These are phyloP conservation scores for Carcina quercana DNA, from an alignment of 2,888 invertebrate species.

Conservation along the genomic window DNA sequence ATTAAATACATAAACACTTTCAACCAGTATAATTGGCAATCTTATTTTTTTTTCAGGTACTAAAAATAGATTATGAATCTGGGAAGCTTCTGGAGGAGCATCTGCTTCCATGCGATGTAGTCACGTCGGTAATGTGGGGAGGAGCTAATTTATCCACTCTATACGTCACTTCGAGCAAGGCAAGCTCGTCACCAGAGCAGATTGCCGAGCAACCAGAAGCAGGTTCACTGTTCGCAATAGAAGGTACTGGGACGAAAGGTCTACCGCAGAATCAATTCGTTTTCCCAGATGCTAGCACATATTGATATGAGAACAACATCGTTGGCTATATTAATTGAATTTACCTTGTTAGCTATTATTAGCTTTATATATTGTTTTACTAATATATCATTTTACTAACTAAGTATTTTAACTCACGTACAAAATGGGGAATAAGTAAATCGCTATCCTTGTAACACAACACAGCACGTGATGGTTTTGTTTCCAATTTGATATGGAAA, in stretches of 20 bases:
- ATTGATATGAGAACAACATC: too few species aligned
- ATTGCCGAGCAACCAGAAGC: slow-evolving; percentile 62
- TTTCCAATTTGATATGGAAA: too few species aligned
- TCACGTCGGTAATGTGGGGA: slow-evolving; percentile 82
- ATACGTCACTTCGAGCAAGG: slow-evolving; percentile 77
- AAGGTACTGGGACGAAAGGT: slow-evolving; percentile 62
- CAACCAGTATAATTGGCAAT: too few species aligned
- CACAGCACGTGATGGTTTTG: too few species aligned
- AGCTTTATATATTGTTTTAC: too few species aligned
- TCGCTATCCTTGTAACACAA: too few species aligned
- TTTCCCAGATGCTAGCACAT: slow-evolving; percentile 48
- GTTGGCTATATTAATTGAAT: too few species aligned
- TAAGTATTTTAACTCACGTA: too few species aligned
- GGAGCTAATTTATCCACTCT: slow-evolving; percentile 77
- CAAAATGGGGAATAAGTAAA: too few species aligned
- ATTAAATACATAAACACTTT: too few species aligned
- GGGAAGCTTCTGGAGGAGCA: slow-evolving; percentile 73
- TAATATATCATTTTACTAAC: too few species aligned
- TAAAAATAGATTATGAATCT: slow-evolving; percentile 72
- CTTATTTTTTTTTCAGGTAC: slow-evolving; percentile 75
- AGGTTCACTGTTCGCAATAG: slow-evolving; percentile 62
- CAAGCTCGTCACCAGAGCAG: slow-evolving; percentile 42
- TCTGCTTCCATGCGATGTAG: slow-evolving; percentile 72
- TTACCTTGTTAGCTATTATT: too few species aligned
- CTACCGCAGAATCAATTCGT: slow-evolving; percentile 52